Base-by-base conservation (phyloP, 2,797 vertebrate species). In the Fistularia tabacaria region DNA sequence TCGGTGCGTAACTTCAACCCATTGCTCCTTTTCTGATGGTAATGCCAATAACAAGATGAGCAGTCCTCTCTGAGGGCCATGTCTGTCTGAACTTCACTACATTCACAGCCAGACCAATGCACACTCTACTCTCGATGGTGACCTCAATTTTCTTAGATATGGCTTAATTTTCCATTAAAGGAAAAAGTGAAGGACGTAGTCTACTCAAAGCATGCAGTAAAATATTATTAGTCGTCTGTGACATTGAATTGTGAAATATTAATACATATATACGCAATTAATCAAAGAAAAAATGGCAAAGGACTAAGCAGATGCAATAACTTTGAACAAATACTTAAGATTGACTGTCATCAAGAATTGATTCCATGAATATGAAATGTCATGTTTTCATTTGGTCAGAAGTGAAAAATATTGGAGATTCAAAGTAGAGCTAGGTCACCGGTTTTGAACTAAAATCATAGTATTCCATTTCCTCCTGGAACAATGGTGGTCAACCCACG, bases 1-100 rank as follows among this genome's bases (percentile, higher is more conserved):
- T 81, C 79, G 85, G 77, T 71, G 81, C 87, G 86, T 89, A 78
- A 87, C 88, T 89, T 87, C 86, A 88, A 89, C 85, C 86, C 86
- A 84, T 89, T 80, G 80, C 83, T 87, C 70, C 66, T 80, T 74
- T 77, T 70, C 75, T 80, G 68, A 57, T 45, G 72, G 81, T 81
- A 82, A 84, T 85, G 81, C 85, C 85, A 86, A 85, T 82, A 87
- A 81, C 76, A 50, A 83, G 84, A 85, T 81, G 85, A 84, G 82
- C 81, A 78, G 82, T 68, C 73, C 78, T 80, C 74, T 69, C 51
- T 40, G 66, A 57, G 71, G 74, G 52, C 76, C 65, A 67, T 77
- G 72, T 66, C 55, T 68, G 74, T 64, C 74, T 80, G 73, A 82
- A 82, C 80, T 79, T 69, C 73, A 76, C 80, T 79, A 70, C 73